Conservation (phyloP, 2,888 invertebrate genomes). For the Leptopilina myrica region DNA sequence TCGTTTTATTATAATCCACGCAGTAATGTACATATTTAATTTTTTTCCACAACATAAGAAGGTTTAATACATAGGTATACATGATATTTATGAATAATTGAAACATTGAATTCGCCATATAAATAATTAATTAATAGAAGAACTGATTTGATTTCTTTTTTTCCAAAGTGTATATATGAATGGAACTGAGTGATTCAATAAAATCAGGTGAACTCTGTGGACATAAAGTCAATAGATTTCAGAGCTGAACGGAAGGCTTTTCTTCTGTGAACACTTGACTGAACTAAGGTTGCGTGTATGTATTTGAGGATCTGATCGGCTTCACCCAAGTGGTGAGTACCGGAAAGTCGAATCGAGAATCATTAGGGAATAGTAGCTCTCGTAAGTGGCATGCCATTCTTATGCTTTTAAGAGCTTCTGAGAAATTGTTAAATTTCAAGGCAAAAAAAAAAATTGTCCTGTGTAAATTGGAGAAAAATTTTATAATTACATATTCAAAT, state of each 20-base stretch:
- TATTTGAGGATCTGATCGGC: constrained; percentile 21
- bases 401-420: constrained; percentile 4
- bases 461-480: background rate
- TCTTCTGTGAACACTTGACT: constrained; percentile 41
- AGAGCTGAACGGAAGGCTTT: constrained; percentile 47
- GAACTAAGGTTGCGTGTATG: constrained; percentile 32
- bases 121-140: too few relatives aligned
- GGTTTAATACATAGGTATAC: too few relatives aligned
- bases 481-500: background rate
- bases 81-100: too few relatives aligned
- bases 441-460: background rate
- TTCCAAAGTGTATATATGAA: background rate
- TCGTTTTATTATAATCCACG: too few relatives aligned
- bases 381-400: constrained; percentile 54
- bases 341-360: constrained; percentile 58
- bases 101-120: too few relatives aligned
- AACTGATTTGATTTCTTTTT: too few relatives aligned
- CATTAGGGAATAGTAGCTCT: constrained; percentile 58
- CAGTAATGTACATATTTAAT: too few relatives aligned
- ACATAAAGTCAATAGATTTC: constrained; percentile 50
- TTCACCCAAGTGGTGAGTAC: constrained; percentile 53
- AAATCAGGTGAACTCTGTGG: constrained; percentile 38
- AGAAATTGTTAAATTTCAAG: background rate
- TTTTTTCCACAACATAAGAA: too few relatives aligned
- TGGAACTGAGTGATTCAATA: constrained; percentile 13